Conservation (phyloP, 2,113 vertebrate genomes). For the Perccottus glenii region DNA sequence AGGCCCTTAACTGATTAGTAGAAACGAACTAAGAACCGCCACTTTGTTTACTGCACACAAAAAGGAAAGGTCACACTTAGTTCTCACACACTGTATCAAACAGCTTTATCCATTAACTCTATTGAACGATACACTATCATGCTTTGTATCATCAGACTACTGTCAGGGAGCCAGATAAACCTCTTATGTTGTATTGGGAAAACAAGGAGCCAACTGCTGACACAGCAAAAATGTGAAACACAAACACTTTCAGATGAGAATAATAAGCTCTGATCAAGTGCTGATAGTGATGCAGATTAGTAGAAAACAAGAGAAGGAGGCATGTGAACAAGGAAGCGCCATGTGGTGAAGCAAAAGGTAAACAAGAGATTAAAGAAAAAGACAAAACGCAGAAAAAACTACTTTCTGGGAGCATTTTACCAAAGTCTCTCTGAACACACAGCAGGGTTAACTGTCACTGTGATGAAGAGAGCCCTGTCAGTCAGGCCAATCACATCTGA, state of each 20-base stretch:
- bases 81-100: conserved; percentile 29
- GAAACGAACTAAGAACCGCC: conserved; percentile 26
- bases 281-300: conserved; percentile 52
- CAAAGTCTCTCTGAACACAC: conserved; percentile 66
- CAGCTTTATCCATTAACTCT: conserved; percentile 43
- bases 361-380: conserved; percentile 64
- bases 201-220: conserved; percentile 42
- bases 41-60: conserved; percentile 11
- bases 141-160: conserved; percentile 41
- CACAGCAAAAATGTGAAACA: conserved; percentile 36
- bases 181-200: conserved; percentile 2
- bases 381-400: conserved; percentile 49
- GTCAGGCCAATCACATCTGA: conserved; percentile 79
- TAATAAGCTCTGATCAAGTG: conserved; percentile 57
- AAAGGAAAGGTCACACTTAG: conserved; percentile 44
- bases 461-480: conserved; percentile 75
- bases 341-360: conserved; percentile 43
- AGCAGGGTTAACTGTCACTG: conserved; percentile 78
- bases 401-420: conserved; percentile 70
- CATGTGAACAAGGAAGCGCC: conserved; percentile 51
- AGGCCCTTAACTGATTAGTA: conserved; percentile 22
- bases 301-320: conserved; percentile 40
- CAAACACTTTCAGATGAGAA: conserved; percentile 39
- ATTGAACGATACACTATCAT: conserved; percentile 51
- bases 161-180: conserved; percentile 43